A percentile compares a stretch with the other conserved stretches of the same genome.
These are phyloP conservation scores for Matsumurasca onukii DNA, from an alignment of 1,140 invertebrate genomes.

Conservation along the genomic window DNA sequence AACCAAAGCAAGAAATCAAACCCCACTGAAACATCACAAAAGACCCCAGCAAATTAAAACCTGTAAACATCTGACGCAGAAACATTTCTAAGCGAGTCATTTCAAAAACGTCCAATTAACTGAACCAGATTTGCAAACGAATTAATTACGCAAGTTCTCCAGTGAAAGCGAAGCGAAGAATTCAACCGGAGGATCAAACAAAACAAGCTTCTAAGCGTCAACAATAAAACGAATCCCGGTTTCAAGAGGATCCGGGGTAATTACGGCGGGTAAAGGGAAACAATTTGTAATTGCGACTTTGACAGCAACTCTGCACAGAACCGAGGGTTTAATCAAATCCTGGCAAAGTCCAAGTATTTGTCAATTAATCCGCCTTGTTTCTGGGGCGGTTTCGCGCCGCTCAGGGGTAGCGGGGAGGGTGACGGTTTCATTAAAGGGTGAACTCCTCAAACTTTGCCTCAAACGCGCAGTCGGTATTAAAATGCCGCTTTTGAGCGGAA, in stretches of 20 bases:
- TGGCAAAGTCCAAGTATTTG: conserved; percentile 21
- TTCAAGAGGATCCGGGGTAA: conserved; percentile 15
- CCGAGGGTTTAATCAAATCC: conserved; percentile 20
- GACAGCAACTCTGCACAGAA: no score
- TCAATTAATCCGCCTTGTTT: conserved; percentile 25
- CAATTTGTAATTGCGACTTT: conserved; percentile 18
- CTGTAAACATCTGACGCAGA: no score
- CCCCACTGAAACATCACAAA: no score
- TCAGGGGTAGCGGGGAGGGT: neutral
- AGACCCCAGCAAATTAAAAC: no score
- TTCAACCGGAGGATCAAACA: neutral
- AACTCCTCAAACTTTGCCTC: neutral
- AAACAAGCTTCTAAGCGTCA: neutral
- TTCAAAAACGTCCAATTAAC: no score
- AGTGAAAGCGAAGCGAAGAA: neutral
- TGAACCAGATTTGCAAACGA: neutral
- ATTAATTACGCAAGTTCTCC: neutral
- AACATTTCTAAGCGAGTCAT: no score
- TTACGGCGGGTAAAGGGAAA: conserved; percentile 10
- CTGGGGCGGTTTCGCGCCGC: no score
- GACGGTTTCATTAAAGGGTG: conserved; percentile 15
- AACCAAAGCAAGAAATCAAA: no score
- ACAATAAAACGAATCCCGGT: conserved; percentile 20
- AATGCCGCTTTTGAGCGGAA: conserved; percentile 5
- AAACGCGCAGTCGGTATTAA: conserved; percentile 15